These are phyloP conservation scores for Zosterops hypoxanthus DNA, from an alignment of 2,113 vertebrate species.

Conservation along the genomic window DNA sequence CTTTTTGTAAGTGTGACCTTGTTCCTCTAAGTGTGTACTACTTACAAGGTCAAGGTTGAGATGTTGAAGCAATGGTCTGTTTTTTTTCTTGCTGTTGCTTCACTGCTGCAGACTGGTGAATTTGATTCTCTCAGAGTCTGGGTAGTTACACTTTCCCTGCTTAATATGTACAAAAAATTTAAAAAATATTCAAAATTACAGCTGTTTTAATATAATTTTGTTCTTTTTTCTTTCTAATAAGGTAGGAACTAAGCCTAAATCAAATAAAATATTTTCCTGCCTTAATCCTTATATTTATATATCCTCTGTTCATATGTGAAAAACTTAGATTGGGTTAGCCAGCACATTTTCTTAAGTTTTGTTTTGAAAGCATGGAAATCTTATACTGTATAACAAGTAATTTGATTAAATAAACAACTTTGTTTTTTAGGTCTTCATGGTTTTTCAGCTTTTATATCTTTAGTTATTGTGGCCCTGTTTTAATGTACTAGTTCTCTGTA, in stretches of 20 bases:
- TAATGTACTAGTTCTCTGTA: not conserved
- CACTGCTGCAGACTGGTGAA: not conserved
- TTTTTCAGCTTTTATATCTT: not conserved
- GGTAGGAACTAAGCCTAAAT: not conserved
- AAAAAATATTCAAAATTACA: not conserved
- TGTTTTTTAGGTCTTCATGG: not conserved
- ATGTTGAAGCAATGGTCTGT: not conserved
- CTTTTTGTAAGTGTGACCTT: not conserved
- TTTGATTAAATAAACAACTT: not conserved
- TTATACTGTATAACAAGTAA: not conserved
- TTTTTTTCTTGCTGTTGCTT: not conserved
- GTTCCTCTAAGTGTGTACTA: not conserved
- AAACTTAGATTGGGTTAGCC: not conserved
- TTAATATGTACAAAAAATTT: not conserved
- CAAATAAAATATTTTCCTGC: not conserved
- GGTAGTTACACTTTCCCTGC: not conserved
- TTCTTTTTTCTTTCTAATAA: not conserved
- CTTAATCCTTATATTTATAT: not conserved
- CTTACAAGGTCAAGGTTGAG: not conserved
- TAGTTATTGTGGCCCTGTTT: not conserved
- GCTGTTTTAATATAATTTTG: not conserved
- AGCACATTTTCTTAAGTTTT: not conserved
- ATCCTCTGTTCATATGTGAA: not conserved
- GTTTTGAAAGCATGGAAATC: not conserved
- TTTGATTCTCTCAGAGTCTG: not conserved